Base-by-base conservation (phyloP, 2,113 vertebrate genomes). In the Aviceda subcristata region DNA sequence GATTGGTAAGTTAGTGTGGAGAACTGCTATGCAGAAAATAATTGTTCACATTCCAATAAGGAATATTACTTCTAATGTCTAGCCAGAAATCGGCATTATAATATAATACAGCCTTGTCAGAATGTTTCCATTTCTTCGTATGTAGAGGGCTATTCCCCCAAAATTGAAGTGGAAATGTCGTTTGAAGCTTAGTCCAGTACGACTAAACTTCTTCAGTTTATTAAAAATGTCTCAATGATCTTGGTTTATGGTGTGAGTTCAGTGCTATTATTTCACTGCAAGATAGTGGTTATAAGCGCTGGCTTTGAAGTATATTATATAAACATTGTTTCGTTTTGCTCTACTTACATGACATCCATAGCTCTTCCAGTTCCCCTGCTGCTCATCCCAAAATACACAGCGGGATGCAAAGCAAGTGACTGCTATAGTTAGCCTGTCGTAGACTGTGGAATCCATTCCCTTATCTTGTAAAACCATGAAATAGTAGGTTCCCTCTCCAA, bases 321-420 rank as follows among this genome's bases (percentile, higher is more conserved):
- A 66, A 60, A 78, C 19, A 23, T 27, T n/a, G 16, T 29, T 91
- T 76, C 73, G 41, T 84, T 91, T 95, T 6, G 22, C n/a, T 95
- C 46, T 66, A 97, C 98, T 98, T 93, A 99, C 99, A 82, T 98
- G 98, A 95, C 99, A 99, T 53, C 99, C 99, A 22, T 98, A 94
- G 86, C 97, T 98, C 95, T 98, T 99, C 99, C 99, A 99, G 32
- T 97, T 97, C 23, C 94, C 96, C 56, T 94, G 97, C 4, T 62
- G 95, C 88, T 99, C 98, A 68, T 99, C 98, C 99, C 99, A 99
- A 95, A 99, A 99, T 56, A 99, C 98, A 86, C 99, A 99, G 72
- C 97, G 98, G 77, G 99, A 98, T 50, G 99, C 98, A 59, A 99
- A 98, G 56, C 98, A 98, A 88, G 97, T 98, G 74, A 99, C 94